Evolutionary conservation across 2,888 invertebrate species (phyloP).

Genomic region (Pandemis cinnamomeana): DNA sequence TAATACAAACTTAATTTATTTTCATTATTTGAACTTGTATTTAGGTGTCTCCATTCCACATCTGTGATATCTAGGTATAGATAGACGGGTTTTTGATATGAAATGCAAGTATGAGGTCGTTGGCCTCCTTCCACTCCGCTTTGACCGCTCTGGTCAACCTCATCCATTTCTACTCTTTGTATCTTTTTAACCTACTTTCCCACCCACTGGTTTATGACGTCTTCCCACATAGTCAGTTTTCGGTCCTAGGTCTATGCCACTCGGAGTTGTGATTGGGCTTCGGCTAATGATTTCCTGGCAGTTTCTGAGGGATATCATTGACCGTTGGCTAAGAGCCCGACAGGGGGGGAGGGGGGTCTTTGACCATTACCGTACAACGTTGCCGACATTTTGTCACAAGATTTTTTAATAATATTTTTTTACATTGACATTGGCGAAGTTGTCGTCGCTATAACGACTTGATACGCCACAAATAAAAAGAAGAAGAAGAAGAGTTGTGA

Average conservation of each 20-base stretch:
- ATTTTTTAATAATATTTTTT: too few species aligned
- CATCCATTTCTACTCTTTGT: neutral
- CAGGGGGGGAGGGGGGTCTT: too few species aligned
- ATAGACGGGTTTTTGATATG: neutral
- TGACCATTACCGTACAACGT: too few species aligned
- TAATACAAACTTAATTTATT: neutral
- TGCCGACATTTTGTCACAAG: too few species aligned
- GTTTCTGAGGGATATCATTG: too few species aligned
- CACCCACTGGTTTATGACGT: neutral
- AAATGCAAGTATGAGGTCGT: neutral
- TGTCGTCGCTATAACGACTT: too few species aligned
- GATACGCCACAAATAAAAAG: too few species aligned
- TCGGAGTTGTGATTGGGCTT: too few species aligned
- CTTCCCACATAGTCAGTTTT: neutral
- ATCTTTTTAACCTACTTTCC: neutral
- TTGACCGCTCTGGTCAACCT: neutral
- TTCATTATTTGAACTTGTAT: neutral
- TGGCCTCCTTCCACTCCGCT: slow-evolving; percentile 1
- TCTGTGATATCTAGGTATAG: neutral
- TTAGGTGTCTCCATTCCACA: neutral
- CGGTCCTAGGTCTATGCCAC: neutral
- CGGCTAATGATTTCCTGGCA: too few species aligned
- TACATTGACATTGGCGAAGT: too few species aligned
- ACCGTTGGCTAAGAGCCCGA: too few species aligned
- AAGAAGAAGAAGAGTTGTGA: too few species aligned